phyloP scores from a whole-genome alignment of 2,888 invertebrate genomes.

The Chymomyza fuscimana region DNA sequence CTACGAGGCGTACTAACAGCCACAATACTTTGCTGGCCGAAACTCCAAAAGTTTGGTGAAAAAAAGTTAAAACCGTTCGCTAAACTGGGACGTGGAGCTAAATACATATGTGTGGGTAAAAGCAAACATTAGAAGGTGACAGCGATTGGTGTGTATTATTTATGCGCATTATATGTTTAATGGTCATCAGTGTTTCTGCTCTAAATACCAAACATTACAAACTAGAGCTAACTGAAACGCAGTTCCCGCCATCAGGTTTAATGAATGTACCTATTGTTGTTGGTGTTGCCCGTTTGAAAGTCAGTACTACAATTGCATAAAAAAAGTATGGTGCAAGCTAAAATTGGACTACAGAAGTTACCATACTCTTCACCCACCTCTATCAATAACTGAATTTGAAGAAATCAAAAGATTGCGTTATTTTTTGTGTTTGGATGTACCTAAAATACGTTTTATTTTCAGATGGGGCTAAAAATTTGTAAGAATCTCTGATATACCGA shows the following conservation, averaged over 20 bases:
- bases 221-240: slow-evolving; percentile 55
- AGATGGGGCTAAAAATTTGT: no score
- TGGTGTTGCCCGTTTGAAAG: slow-evolving; percentile 32
- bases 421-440: neutral
- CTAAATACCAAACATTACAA: slow-evolving; percentile 66
- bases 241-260: slow-evolving; percentile 56
- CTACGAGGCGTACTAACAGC: slow-evolving; percentile 31
- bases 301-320: slow-evolving; percentile 33
- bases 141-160: neutral
- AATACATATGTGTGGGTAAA: no score
- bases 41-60: slow-evolving; percentile 67
- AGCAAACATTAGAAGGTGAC: neutral
- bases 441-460: neutral
- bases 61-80: slow-evolving; percentile 70
- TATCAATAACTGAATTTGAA: neutral
- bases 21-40: slow-evolving; percentile 65
- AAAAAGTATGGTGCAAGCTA: neutral
- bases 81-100: slow-evolving; percentile 62
- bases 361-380: neutral
- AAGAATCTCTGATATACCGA: no score
- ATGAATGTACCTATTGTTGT: slow-evolving; percentile 29
- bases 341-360: neutral
- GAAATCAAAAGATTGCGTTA: neutral
- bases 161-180: neutral
- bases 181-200: slow-evolving; percentile 66